Evolutionary conservation across 2,888 invertebrate species (phyloP), one percentile per base, ranked within the genome.

Genomic region (Ichneumoninae sp.): DNA sequence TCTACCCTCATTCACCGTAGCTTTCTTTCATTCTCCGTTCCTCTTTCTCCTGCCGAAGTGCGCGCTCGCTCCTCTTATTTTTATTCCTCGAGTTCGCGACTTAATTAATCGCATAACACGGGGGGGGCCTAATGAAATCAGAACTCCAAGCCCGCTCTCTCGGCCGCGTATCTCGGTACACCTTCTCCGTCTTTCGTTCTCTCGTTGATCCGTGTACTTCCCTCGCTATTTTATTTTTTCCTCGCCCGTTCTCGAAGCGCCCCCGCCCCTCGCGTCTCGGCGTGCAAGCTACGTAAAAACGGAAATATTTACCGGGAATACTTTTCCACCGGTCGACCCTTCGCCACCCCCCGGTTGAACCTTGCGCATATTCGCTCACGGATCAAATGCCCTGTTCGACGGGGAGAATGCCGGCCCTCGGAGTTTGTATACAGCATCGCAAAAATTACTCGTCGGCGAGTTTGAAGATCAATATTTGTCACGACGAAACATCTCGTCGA

Each of bases 21-120:
- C 72, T 72, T 66, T 79, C 52, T 44, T 80, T 82, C 86, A 76
- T 81, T 47, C 13, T 78, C 60, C 54, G 47, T 62, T 62, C 72
- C 60, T 62, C 66, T 40, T 40, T 68, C 68, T 69, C 74, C 76
- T 19, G 52, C 65, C 77, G 65, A 36, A 80, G 80, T 76, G 68
- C 62, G 75, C 80, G 75, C 44, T 66, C 74, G 70, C 83, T 81
- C 83, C 75, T 76, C 52, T 70, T 91, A 90, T 90, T 91, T 91
- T 92, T 93, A 86, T 93, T 92, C 90, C 91, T 90, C 89, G 89
- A 89, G 90, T 90, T 89, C 91, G 93, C 92, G 93, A 93, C 93
- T 93, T 93, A 93, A 93, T 93, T 93, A 93, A 93, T 93, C 93
- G 93, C 93, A 93, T 93, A 93, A 93, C 93, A 93, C 93, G 92